These are phyloP conservation scores for Ypsolopha scabrella DNA, from an alignment of 2,888 invertebrate genomes.

Conservation along the genomic window DNA sequence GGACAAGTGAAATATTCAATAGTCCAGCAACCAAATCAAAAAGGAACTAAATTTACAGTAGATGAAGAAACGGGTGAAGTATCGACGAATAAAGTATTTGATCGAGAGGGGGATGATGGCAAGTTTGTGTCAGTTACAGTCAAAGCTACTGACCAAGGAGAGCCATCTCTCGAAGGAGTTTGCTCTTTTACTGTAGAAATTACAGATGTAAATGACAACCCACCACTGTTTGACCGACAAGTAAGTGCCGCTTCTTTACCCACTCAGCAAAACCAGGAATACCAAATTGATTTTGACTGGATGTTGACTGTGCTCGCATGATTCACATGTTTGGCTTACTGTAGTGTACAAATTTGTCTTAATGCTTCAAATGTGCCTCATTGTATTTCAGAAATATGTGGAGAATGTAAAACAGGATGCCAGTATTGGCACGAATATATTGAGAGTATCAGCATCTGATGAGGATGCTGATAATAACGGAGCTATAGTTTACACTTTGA, in stretches of 20 bases:
- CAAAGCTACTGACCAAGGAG: constrained; percentile 99
- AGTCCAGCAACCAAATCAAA: constrained; percentile 94
- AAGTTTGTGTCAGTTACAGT: constrained; percentile 97
- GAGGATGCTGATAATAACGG: constrained; percentile 98
- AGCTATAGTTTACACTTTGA: constrained; percentile 91
- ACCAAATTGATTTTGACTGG: background rate
- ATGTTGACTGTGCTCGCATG: background rate
- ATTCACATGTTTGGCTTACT: background rate
- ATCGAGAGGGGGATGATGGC: constrained; percentile 96
- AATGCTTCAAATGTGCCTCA: constrained; percentile 8
- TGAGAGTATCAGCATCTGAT: constrained; percentile 95
- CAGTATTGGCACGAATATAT: constrained; percentile 93
- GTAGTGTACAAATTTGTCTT: background rate
- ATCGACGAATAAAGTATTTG: constrained; percentile 95
- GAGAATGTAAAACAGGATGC: constrained; percentile 98
- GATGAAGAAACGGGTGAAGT: constrained; percentile 97
- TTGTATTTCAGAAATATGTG: constrained; percentile 87
- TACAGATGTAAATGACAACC: constrained; percentile 97
- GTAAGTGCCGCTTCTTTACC: constrained; percentile 57
- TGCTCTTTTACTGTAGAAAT: constrained; percentile 99
- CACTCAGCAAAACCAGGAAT: background rate
- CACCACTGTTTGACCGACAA: constrained; percentile 94
- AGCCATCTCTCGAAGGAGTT: constrained; percentile 96
- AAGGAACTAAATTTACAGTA: constrained; percentile 95
- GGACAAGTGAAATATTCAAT: constrained; percentile 98